Evolutionary conservation across 53 echinoderm and acorn worm genomes (phyloP).

Genomic region (Pentamera pediparva): DNA sequence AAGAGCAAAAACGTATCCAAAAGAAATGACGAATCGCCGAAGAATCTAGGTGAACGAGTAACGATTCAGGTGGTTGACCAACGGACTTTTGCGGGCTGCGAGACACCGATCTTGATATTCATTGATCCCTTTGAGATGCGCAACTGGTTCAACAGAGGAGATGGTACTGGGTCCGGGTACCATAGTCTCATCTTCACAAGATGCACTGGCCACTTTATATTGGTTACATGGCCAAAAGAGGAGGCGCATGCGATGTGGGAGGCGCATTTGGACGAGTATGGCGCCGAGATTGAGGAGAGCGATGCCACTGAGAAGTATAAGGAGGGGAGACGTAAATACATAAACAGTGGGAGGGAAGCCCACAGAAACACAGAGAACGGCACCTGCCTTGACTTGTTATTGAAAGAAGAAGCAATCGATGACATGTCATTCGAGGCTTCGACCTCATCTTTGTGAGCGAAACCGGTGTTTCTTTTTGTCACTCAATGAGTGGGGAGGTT

Average conservation of each 20-base stretch:
- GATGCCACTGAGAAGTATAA: constrained; percentile 4
- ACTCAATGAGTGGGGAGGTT: no score
- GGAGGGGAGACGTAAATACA: constrained; percentile 2
- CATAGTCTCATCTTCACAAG: constrained; percentile 27
- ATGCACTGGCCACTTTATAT: constrained; percentile 11
- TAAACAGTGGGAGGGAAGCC: background rate
- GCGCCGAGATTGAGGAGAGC: background rate
- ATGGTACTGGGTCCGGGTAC: constrained; percentile 17
- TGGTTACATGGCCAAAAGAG: constrained; percentile 9
- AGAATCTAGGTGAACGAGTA: background rate
- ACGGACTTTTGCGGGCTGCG: constrained; percentile 19
- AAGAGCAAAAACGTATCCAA: no score
- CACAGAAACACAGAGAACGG: background rate
- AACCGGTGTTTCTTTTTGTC: no score
- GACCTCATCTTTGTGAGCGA: no score
- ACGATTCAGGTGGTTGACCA: constrained; percentile 11
- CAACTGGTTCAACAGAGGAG: constrained; percentile 9
- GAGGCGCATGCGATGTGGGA: background rate
- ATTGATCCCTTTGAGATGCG: constrained; percentile 20
- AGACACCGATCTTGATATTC: constrained; percentile 7
- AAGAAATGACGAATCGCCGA: no score
- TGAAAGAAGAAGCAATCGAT: background rate
- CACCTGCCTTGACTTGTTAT: constrained; percentile 1
- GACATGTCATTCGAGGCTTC: no score
- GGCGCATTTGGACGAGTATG: constrained; percentile 5